Percentiles rank a stretch among this genome's conserved stretches.
phyloP scores from a whole-genome alignment of 1,140 invertebrate genomes.

The Formica selysi region DNA sequence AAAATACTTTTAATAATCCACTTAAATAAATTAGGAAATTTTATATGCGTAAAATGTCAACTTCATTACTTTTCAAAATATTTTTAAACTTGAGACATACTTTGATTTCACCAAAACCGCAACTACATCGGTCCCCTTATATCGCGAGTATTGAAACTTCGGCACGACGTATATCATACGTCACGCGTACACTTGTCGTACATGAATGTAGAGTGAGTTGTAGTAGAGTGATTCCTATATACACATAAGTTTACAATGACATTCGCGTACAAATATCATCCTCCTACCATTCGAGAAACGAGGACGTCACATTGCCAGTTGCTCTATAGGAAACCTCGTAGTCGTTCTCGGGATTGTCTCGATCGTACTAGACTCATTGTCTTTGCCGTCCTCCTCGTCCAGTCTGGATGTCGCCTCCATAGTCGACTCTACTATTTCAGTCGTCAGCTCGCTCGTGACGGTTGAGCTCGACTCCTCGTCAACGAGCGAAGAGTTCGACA shows the following conservation, averaged over 20 bases:
- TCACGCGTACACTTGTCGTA: conserved; percentile 34
- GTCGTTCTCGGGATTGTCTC: conserved; percentile 13
- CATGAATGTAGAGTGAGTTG: conserved; percentile 57
- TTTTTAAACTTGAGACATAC: neutral
- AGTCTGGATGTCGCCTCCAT: conserved; percentile 38
- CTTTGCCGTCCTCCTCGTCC: conserved; percentile 35
- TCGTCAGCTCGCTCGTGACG: conserved; percentile 56
- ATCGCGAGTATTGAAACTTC: conserved; percentile 4
- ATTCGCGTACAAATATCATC: neutral
- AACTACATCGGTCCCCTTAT: neutral
- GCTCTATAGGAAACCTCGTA: conserved; percentile 47
- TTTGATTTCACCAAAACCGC: neutral
- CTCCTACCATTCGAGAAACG: neutral
- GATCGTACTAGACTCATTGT: conserved; percentile 17
- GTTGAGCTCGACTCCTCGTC: conserved; percentile 64
- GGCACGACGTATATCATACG: neutral
- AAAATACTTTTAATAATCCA: neutral
- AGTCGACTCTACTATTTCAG: conserved; percentile 28
- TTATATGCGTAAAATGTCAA: too few species aligned
- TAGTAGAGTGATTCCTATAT: conserved; percentile 63
- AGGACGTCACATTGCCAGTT: conserved; percentile 56
- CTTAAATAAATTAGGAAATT: neutral
- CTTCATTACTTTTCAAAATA: neutral
- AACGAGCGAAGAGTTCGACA: conserved; percentile 26
- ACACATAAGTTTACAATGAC: conserved; percentile 70